These are phyloP conservation scores for Formica exsecta DNA, from an alignment of 1,140 invertebrate species.

Conservation along the genomic window DNA sequence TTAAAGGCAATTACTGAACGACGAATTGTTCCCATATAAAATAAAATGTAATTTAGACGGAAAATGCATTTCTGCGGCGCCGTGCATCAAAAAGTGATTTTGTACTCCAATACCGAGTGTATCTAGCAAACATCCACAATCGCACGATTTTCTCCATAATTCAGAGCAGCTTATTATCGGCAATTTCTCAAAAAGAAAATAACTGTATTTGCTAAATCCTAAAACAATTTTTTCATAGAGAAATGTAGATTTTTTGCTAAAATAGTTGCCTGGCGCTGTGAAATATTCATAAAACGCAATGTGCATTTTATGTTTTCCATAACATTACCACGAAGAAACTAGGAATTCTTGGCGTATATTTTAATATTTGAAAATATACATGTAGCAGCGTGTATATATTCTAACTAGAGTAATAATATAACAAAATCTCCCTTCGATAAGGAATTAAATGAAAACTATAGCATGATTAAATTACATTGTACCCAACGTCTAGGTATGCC, in stretches of 20 bases:
- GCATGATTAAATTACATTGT: background rate
- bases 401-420: background rate
- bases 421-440: background rate
- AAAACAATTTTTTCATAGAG: slow-evolving; percentile 4
- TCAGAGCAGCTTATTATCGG: slow-evolving; percentile 14
- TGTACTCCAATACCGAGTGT: background rate
- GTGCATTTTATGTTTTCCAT: background rate
- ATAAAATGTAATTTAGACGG: slow-evolving; percentile 3
- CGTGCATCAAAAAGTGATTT: slow-evolving; percentile 13
- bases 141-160: slow-evolving; percentile 28
- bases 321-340: background rate
- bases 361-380: background rate
- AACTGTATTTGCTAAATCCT: slow-evolving; percentile 10
- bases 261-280: slow-evolving; percentile 3
- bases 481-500: background rate
- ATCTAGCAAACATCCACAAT: slow-evolving; percentile 1
- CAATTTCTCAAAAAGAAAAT: slow-evolving; percentile 20
- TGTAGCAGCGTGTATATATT: background rate
- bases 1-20: background rate
- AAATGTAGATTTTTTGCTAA: slow-evolving; percentile 28
- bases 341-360: background rate
- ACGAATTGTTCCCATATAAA: background rate
- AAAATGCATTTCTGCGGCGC: slow-evolving; percentile 8
- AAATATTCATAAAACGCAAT: slow-evolving; percentile 23
- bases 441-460: background rate